Conservation (phyloP, 2,888 invertebrate genomes). For the Adelphocoris suturalis region DNA sequence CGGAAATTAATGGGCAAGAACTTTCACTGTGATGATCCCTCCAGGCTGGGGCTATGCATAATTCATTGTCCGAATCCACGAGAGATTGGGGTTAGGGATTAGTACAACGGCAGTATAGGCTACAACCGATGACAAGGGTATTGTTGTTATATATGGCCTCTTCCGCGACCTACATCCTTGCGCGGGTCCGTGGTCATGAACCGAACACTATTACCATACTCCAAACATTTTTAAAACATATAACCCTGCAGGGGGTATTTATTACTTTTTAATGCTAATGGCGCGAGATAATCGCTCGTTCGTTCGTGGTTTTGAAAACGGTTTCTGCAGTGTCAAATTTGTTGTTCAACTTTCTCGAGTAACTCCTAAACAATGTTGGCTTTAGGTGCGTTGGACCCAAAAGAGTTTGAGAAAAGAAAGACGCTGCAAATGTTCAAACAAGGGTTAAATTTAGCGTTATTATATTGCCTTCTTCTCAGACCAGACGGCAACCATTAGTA, state of each 20-base stretch:
- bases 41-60: constrained; percentile 57
- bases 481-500: too few relatives aligned
- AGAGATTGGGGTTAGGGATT: constrained; percentile 45
- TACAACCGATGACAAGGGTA: constrained; percentile 59
- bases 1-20: constrained; percentile 61
- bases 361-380: too few relatives aligned
- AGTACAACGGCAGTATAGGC: constrained; percentile 45
- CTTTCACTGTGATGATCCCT: constrained; percentile 69
- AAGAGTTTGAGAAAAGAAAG: too few relatives aligned
- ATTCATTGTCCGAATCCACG: constrained; percentile 65
- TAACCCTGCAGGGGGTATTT: constrained; percentile 19
- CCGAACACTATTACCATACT: constrained; percentile 23
- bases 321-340: background rate
- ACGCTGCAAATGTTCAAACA: too few relatives aligned
- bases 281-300: background rate
- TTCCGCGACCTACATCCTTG: constrained; percentile 38
- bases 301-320: background rate
- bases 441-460: too few relatives aligned
- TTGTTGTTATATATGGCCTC: constrained; percentile 59
- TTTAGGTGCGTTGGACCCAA: too few relatives aligned
- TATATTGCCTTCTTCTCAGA: too few relatives aligned
- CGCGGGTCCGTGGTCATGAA: constrained; percentile 53
- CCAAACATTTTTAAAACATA: constrained; percentile 13
- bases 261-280: constrained; percentile 36
- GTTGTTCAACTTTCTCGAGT: too few relatives aligned